Percentiles rank a stretch among this genome's conserved stretches.
Conservation (phyloP, 2,113 vertebrate genomes). For the Ifrita kowaldi region DNA sequence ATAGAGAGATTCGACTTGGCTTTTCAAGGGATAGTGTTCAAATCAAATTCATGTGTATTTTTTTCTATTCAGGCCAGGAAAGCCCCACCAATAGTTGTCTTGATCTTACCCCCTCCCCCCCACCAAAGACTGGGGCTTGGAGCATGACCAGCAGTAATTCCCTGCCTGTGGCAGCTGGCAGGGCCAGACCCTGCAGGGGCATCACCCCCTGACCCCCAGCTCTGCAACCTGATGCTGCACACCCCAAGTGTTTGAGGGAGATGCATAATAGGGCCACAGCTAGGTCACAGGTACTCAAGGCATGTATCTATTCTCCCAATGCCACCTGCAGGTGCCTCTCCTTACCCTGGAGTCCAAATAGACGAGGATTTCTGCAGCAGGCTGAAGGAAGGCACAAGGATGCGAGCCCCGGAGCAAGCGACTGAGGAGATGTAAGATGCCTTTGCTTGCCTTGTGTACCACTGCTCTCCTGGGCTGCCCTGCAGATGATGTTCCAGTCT, state of each 20-base stretch:
- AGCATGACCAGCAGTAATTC: neutral
- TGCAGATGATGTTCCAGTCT: neutral
- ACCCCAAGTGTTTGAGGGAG: neutral
- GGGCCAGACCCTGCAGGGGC: neutral
- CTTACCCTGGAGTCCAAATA: conserved; percentile 90
- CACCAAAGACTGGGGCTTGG: neutral
- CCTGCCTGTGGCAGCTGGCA: neutral
- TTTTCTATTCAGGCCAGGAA: neutral
- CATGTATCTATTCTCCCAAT: neutral
- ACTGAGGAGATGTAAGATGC: conserved; percentile 86
- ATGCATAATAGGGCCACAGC: rapidly evolving
- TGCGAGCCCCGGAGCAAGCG: conserved; percentile 87
- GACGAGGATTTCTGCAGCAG: conserved; percentile 92
- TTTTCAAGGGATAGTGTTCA: neutral
- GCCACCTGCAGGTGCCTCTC: conserved; percentile 82
- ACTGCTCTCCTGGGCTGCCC: neutral
- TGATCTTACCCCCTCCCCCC: rapidly evolving
- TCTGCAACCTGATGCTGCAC: neutral
- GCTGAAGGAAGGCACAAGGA: conserved; percentile 88
- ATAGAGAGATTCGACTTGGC: neutral
- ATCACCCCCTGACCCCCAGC: neutral
- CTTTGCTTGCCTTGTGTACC: neutral
- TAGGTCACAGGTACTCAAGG: neutral
- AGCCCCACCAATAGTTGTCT: neutral
- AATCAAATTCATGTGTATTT: neutral